These are phyloP conservation scores for Percina caprodes DNA, from an alignment of 2,113 vertebrate genomes.

Conservation along the genomic window DNA sequence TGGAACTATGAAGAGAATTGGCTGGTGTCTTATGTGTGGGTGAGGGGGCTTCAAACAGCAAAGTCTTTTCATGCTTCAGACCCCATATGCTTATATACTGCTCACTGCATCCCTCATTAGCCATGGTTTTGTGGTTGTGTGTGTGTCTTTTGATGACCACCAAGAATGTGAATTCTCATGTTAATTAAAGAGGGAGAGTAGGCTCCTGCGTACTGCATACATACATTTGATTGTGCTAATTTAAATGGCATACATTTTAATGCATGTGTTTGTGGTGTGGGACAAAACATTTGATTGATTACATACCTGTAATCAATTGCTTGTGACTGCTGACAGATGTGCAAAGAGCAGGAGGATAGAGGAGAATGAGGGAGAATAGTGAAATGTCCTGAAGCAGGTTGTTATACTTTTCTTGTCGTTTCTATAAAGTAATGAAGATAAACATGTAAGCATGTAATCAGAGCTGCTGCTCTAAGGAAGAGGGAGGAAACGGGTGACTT, in stretches of 20 bases:
- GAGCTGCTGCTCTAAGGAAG: neutral
- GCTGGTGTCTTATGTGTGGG: slow-evolving; percentile 46
- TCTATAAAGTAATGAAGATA: neutral
- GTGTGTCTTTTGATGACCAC: slow-evolving; percentile 36
- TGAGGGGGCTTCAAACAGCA: slow-evolving; percentile 68
- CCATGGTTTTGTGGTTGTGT: slow-evolving; percentile 7
- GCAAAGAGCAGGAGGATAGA: neutral
- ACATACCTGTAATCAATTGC: neutral
- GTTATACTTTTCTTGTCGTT: neutral
- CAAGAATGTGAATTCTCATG: slow-evolving; percentile 28
- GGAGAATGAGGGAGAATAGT: neutral
- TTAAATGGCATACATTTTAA: slow-evolving; percentile 7
- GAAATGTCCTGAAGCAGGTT: slow-evolving; percentile 37
- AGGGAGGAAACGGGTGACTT: neutral
- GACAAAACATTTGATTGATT: slow-evolving; percentile 25
- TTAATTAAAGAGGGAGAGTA: slow-evolving; percentile 22
- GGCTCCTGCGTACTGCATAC: neutral
- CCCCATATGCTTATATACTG: slow-evolving; percentile 60
- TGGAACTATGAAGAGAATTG: slow-evolving; percentile 36
- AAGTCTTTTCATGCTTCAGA: slow-evolving; percentile 65
- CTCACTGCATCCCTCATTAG: slow-evolving; percentile 62
- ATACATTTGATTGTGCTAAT: slow-evolving; percentile 13
- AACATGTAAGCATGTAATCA: neutral
- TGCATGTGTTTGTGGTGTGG: neutral
- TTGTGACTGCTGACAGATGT: slow-evolving; percentile 16